These are phyloP conservation scores for Drosophila mimica DNA, from an alignment of 2,888 invertebrate genomes.

Conservation along the genomic window DNA sequence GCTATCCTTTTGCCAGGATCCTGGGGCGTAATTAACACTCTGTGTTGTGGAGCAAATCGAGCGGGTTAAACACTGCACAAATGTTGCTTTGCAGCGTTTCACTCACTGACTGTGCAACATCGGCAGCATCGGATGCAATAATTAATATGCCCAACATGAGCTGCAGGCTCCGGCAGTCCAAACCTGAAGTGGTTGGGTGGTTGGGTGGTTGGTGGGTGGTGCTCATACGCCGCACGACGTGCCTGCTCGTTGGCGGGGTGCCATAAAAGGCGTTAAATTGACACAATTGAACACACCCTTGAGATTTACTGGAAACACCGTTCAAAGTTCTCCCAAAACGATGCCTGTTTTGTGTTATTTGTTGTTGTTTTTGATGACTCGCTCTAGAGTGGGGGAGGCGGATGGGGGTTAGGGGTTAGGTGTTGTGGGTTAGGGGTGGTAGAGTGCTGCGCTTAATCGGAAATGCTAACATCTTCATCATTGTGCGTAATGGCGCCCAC, in stretches of 20 bases:
- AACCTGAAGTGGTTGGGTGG: slow-evolving; percentile 14
- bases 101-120: slow-evolving; percentile 21
- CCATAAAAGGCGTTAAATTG: slow-evolving; percentile 80
- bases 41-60: slow-evolving; percentile 61
- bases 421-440: slow-evolving; percentile 7
- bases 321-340: slow-evolving; percentile 35
- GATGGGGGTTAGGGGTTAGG: not conserved
- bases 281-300: slow-evolving; percentile 81
- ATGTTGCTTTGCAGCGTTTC: slow-evolving; percentile 23
- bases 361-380: slow-evolving; percentile 31
- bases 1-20: slow-evolving; percentile 5
- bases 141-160: slow-evolving; percentile 77
- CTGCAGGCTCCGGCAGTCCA: slow-evolving; percentile 18
- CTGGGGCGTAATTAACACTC: slow-evolving; percentile 70
- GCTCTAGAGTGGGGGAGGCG: slow-evolving; percentile 4
- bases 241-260: slow-evolving; percentile 43
- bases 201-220: slow-evolving; percentile 13
- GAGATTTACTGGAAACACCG: slow-evolving; percentile 59
- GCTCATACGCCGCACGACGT: slow-evolving; percentile 4
- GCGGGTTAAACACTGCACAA: slow-evolving; percentile 68
- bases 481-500: slow-evolving; percentile 49
- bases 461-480: slow-evolving; percentile 78
- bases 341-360: slow-evolving; percentile 25
- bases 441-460: slow-evolving; percentile 67
- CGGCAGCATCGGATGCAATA: slow-evolving; percentile 58